These are phyloP conservation scores for Lepidotrigona ventralis DNA, from an alignment of 1,140 invertebrate genomes.

Conservation along the genomic window DNA sequence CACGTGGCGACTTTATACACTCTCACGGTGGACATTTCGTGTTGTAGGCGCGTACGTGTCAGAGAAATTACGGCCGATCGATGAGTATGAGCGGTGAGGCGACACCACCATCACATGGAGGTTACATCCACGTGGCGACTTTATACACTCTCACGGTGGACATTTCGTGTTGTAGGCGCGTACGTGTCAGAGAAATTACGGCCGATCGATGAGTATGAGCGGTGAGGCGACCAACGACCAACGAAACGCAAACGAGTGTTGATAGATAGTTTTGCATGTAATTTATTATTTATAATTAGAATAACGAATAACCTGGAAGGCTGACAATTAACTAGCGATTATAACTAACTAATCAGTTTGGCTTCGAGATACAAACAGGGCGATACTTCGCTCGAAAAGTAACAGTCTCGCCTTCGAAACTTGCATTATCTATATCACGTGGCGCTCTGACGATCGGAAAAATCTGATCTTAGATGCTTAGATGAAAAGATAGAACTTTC, in stretches of 20 bases:
- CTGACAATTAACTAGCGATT: constrained; percentile 50
- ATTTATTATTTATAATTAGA: constrained; percentile 66
- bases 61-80: constrained; percentile 45
- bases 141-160: constrained; percentile 8
- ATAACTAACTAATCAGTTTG: constrained; percentile 7
- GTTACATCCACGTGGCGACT: not conserved
- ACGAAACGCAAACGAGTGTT: constrained; percentile 12
- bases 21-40: constrained; percentile 8
- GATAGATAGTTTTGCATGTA: constrained; percentile 56
- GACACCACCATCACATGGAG: not conserved
- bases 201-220: constrained; percentile 42
- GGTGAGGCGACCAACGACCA: not conserved
- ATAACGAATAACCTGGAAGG: constrained; percentile 51
- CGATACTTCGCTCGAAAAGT: not conserved
- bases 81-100: constrained; percentile 12
- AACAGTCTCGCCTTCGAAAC: not conserved
- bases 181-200: constrained; percentile 32
- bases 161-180: not conserved
- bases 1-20: not conserved
- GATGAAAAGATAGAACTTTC: no score
- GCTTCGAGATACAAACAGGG: not conserved
- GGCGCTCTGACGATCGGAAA: no score
- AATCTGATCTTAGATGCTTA: no score
- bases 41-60: constrained; percentile 4
- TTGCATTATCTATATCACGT: no score